Conservation (phyloP, 2,797 vertebrate genomes). For the Ptychadena robeensis region DNA sequence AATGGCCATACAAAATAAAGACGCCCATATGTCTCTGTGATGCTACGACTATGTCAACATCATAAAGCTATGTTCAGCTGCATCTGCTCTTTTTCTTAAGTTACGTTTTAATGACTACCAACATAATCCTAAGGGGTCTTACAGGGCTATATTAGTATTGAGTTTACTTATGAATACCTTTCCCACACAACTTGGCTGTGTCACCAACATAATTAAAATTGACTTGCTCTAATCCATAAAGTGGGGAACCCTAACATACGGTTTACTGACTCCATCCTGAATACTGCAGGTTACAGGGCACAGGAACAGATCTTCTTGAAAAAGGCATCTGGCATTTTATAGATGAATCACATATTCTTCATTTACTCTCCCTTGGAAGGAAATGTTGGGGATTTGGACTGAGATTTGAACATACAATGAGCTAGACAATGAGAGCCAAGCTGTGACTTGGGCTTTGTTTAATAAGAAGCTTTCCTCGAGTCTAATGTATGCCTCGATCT, state of each 20-base stretch:
- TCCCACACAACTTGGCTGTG: constrained; percentile 47
- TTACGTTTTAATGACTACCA: constrained; percentile 46
- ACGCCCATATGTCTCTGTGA: constrained; percentile 31
- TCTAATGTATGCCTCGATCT: constrained; percentile 33
- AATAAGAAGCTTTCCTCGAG: constrained; percentile 55
- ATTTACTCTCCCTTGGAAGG: constrained; percentile 19
- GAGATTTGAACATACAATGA: constrained; percentile 48
- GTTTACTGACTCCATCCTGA: constrained; percentile 43
- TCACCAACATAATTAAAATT: constrained; percentile 58
- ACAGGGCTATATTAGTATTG: constrained; percentile 27
- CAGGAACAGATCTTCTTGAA: constrained; percentile 26
- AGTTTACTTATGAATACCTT: constrained; percentile 35
- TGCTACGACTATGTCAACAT: constrained; percentile 14
- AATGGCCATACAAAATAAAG: constrained; percentile 11
- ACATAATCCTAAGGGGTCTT: constrained; percentile 34
- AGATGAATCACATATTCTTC: constrained; percentile 45
- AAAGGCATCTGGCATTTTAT: constrained; percentile 32
- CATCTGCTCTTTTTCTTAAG: constrained; percentile 33
- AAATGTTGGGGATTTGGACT: constrained; percentile 40
- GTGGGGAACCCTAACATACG: constrained; percentile 49
- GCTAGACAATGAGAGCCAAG: constrained; percentile 45
- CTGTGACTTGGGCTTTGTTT: constrained; percentile 49
- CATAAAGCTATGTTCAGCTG: constrained; percentile 38
- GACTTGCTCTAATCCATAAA: constrained; percentile 59
- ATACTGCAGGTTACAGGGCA: constrained; percentile 51